phyloP scores from a whole-genome alignment of 2,888 invertebrate genomes.

The Ellobium chinense region DNA sequence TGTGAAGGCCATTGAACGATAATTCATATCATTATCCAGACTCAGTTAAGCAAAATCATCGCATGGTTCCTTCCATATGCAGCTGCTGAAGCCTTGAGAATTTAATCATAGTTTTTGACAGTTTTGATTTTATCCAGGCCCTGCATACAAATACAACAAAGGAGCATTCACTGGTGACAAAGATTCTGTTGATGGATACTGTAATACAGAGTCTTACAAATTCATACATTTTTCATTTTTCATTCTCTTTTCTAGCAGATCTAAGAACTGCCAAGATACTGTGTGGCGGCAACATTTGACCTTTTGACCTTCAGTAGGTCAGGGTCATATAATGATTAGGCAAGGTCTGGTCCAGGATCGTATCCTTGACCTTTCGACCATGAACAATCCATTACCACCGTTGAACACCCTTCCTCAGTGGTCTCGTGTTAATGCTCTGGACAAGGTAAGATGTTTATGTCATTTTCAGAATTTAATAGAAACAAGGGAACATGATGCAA shows the following conservation, averaged over 20 bases:
- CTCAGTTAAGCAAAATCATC: no score
- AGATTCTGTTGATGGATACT: no score
- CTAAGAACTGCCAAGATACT: not conserved
- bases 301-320: not conserved
- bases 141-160: not conserved
- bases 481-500: no score
- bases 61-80: no score
- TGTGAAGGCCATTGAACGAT: no score
- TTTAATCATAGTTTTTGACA: no score
- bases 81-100: no score
- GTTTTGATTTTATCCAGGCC: no score
- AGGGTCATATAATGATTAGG: slow-evolving; percentile 59
- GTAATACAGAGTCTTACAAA: not conserved
- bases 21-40: no score
- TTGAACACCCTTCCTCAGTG: slow-evolving; percentile 77
- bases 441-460: slow-evolving; percentile 60
- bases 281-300: no score
- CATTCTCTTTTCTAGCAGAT: not conserved
- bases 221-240: not conserved
- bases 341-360: slow-evolving; percentile 71
- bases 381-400: slow-evolving; percentile 68
- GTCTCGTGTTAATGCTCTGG: slow-evolving; percentile 76
- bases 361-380: slow-evolving; percentile 65
- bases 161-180: no score
- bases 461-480: no score